Conservation (phyloP, 2,113 vertebrate genomes). For the Bos indicus region DNA sequence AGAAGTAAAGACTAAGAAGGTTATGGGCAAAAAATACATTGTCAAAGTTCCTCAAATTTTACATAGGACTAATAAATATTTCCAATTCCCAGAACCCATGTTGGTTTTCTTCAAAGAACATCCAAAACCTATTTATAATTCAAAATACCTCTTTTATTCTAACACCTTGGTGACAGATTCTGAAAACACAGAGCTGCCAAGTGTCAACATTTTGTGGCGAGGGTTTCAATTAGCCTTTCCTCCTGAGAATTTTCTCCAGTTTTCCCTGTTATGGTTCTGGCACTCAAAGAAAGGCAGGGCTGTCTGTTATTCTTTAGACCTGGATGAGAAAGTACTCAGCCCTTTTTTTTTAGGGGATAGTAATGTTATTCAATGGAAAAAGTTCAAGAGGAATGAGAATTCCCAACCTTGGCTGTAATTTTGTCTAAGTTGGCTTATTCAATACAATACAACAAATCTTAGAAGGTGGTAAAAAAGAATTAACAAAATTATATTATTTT, state of each 20-base stretch:
- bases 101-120: slow-evolving; percentile 11
- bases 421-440: neutral
- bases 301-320: slow-evolving; percentile 9
- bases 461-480: neutral
- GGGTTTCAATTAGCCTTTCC: slow-evolving; percentile 25
- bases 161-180: neutral
- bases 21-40: neutral
- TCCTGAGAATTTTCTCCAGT: neutral
- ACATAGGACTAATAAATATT: neutral
- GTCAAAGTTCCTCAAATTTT: neutral
- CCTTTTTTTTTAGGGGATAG: neutral
- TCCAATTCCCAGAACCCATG: neutral
- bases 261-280: neutral
- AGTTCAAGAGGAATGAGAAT: neutral
- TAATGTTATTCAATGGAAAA: neutral
- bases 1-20: slow-evolving; percentile 12
- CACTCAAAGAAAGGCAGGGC: neutral
- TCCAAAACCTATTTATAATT: neutral
- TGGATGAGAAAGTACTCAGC: neutral
- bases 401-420: neutral
- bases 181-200: slow-evolving; percentile 38
- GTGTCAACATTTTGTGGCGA: neutral
- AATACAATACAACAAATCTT: neutral
- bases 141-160: neutral
- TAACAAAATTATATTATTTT: neutral